These are phyloP conservation scores for Eucera pruinosa DNA, from an alignment of 2,888 invertebrate species.

Conservation along the genomic window DNA sequence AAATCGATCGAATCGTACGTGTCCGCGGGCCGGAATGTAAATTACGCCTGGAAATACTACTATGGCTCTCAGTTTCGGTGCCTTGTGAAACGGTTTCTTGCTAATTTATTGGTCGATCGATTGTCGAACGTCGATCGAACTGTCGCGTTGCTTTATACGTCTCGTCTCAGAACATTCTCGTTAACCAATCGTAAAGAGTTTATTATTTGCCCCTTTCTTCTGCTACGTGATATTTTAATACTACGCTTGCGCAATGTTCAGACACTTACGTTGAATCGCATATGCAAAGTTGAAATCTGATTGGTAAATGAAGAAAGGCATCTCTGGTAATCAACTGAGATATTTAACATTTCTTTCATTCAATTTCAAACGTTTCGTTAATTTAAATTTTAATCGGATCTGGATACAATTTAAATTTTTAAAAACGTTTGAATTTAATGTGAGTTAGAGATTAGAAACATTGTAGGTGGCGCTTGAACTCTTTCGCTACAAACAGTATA, in stretches of 20 bases:
- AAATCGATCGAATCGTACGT: conserved; percentile 54
- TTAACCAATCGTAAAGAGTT: conserved; percentile 31
- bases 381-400: no score
- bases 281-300: no score
- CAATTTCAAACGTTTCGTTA: no score
- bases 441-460: no score
- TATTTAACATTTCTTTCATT: no score
- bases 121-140: conserved; percentile 25
- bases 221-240: conserved; percentile 22
- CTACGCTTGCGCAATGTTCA: conserved; percentile 7
- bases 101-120: conserved; percentile 48
- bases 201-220: conserved; percentile 26
- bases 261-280: not conserved
- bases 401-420: no score
- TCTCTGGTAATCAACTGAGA: not conserved
- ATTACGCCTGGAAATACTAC: conserved; percentile 50
- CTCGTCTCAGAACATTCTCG: conserved; percentile 25
- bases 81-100: conserved; percentile 45
- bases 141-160: conserved; percentile 25
- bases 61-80: conserved; percentile 36
- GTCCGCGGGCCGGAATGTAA: conserved; percentile 57
- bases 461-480: no score
- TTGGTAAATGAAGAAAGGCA: not conserved
- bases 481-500: no score
- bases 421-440: no score